Evolutionary conservation across 2,888 invertebrate species (phyloP).

Genomic region (Tenthredo mesomela): DNA sequence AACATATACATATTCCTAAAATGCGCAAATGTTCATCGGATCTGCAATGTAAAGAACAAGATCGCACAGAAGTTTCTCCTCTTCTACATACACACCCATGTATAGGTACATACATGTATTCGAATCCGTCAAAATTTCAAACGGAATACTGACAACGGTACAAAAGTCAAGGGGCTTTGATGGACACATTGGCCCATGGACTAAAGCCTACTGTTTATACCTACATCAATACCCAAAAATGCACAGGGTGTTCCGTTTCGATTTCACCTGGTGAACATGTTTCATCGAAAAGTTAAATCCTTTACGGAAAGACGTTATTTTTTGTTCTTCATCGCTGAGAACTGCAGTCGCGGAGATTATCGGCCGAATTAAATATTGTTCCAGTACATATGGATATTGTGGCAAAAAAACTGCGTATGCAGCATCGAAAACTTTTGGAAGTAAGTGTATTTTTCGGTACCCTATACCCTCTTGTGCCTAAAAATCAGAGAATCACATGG

Average conservation of each 20-base stretch:
- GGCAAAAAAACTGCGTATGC: background rate
- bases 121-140: constrained; percentile 67
- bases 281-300: background rate
- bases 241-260: constrained; percentile 7
- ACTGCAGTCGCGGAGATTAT: background rate
- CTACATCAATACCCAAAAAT: constrained; percentile 3
- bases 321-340: background rate
- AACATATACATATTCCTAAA: constrained; percentile 38
- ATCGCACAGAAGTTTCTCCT: background rate
- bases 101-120: background rate
- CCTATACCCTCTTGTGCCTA: background rate
- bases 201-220: constrained; percentile 29
- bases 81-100: background rate
- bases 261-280: background rate
- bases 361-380: background rate
- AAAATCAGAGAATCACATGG: constrained; percentile 59
- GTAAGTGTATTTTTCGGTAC: background rate
- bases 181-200: constrained; percentile 48
- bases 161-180: constrained; percentile 64
- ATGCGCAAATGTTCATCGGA: constrained; percentile 64
- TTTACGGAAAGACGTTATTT: background rate
- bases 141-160: constrained; percentile 69
- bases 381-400: background rate
- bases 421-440: constrained; percentile 1
- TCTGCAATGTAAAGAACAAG: constrained; percentile 23